Evolutionary conservation across 2,797 vertebrate species (phyloP), one percentile per base, ranked within the genome.

Genomic region (Merluccius polli): DNA sequence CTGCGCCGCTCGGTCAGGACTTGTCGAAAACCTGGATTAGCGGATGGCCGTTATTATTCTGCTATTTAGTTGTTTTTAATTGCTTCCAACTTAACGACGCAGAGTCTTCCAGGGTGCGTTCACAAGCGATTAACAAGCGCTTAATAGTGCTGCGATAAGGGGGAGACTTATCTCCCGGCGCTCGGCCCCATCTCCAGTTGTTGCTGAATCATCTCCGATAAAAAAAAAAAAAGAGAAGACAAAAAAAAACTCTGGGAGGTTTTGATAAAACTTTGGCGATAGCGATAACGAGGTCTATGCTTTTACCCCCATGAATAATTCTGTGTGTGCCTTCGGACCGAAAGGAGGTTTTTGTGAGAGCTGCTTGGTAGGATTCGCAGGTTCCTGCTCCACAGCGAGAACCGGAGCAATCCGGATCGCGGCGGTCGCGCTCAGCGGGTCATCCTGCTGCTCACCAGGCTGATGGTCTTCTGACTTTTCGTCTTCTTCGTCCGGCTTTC

Each of bases 241-340:
- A 87, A 86, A 86, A 88, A 84, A 76, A 81, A 13, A 27, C 48
- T n/a, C 48, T 21, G 52, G 52, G 27, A 63, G 52, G 52, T 63
- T 63, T 27, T 63, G n/a, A 63, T 63, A 27, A 63, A 63, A 63
- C n/a, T 27, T 65, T 65, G 59, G 2, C 24, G 10, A 65, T n/a
- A 10, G 52, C n/a, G 52, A 59, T 65, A 65, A 80, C 83, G 80
- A 80, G 75, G 80, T 88, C 78, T 83, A 77, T 83, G 81, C 90
- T 93, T 92, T 92, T 84, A 93, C 81, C 82, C 82, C 73, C 78
- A 90, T 93, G 89, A 93, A 93, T 92, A 91, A 93, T 92, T 93
- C 87, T 73, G 78, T 91, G 90, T 90, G 89, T 92, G 89, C 87
- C 85, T 69, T 68, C 75, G 77, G 80, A 74, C 75, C 79, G 82